Evolutionary conservation across 2,888 invertebrate species (phyloP), one percentile per base, ranked within the genome.

Genomic region (Phyllotreta cruciferae): DNA sequence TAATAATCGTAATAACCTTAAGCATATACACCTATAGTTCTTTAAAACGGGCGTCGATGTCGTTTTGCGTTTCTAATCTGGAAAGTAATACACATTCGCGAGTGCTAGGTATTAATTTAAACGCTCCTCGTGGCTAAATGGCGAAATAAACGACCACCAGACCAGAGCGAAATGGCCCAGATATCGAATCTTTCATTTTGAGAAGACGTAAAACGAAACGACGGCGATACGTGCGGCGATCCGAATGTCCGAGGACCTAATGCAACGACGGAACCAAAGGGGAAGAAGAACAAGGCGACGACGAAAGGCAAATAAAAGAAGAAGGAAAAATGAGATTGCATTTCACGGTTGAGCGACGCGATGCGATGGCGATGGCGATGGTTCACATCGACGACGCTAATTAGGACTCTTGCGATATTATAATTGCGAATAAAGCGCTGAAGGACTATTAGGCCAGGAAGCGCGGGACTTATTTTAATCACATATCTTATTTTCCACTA

Each of bases 261-360:
- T 58, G 52, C 49, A 55, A 9, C 11, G 50, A 47, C 47, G 45
- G 24, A 60, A 45, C 34, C 55, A 50, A 38, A 60, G 50, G 44
- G 7, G 55, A 37, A 56, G 41, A 74, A 75, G 73, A 74, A 73
- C 70, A 69, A 11, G 34, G 24, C 24, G 24, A 24, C 24, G 24
- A 24, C 24, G 24, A 24, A 24, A 24, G 24, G 2, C 24, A 24
- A 24, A 24, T 24, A 55, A 11, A 41, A 61, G 47, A 71, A 54
- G 53, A 52, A 62, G 24, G 53, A 64, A 64, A 64, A 64, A 64
- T 64, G 54, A 57, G 76, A 79, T 78, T 78, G 77, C 77, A 78
- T 79, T 78, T 79, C 78, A 79, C 77, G 79, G 77, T 78, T 77
- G 78, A 77, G 75, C 76, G 76, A 64, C 54, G 61, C 60, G 37